phyloP scores from a whole-genome alignment of 2,113 vertebrate genomes.

The Campylomormyrus tamandua region DNA sequence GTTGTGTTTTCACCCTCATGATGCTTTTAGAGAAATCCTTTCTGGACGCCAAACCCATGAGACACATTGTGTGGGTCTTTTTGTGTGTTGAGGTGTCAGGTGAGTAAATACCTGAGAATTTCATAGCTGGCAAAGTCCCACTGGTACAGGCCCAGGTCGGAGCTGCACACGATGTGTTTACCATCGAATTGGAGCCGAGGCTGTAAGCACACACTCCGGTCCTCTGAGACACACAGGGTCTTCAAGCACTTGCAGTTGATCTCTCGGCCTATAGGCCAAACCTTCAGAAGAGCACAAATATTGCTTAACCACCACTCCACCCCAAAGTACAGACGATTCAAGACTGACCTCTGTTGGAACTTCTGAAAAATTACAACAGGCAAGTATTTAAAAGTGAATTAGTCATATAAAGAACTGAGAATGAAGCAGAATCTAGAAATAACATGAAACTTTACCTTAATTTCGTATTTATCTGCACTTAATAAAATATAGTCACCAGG shows the following conservation, averaged over 20 bases:
- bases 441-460: constrained; percentile 71
- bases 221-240: constrained; percentile 87
- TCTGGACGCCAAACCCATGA: neutral
- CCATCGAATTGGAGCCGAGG: constrained; percentile 94
- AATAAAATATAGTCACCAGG: constrained; percentile 92
- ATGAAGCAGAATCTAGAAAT: neutral
- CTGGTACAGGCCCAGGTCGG: constrained; percentile 89
- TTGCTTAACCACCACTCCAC: neutral
- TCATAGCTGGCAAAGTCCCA: constrained; percentile 98
- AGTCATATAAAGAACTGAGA: neutral
- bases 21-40: neutral
- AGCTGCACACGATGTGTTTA: constrained; percentile 90
- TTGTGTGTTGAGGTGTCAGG: neutral
- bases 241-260: constrained; percentile 96
- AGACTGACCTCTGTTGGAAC: neutral
- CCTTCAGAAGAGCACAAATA: constrained; percentile 54
- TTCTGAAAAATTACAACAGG: neutral
- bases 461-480: constrained; percentile 96
- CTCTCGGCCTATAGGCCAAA: constrained; percentile 95
- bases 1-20: neutral
- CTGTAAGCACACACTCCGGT: constrained; percentile 90
- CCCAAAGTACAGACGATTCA: neutral
- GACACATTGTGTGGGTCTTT: neutral
- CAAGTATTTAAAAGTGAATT: neutral
- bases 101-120: constrained; percentile 76